These are phyloP conservation scores for Mizuhopecten yessoensis DNA, from an alignment of 1,140 invertebrate genomes.

Conservation along the genomic window DNA sequence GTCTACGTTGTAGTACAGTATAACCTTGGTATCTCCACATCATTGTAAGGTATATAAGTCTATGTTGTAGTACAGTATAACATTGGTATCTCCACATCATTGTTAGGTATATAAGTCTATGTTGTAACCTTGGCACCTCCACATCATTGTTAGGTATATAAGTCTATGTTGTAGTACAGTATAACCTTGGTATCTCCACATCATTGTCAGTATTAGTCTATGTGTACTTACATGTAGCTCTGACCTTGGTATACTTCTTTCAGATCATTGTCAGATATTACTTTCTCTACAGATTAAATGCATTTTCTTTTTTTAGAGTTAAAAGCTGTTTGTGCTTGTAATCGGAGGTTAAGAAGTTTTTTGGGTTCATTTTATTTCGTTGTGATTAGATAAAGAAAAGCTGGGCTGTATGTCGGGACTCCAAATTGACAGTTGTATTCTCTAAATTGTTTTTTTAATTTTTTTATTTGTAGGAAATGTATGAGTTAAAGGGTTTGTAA, in stretches of 20 bases:
- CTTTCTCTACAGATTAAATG: not conserved
- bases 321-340: not conserved
- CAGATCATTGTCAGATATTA: not conserved
- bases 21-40: too few relatives aligned
- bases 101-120: too few relatives aligned
- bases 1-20: too few relatives aligned
- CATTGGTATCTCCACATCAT: too few relatives aligned
- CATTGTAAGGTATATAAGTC: too few relatives aligned
- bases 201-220: too few relatives aligned
- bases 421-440: conserved; percentile 21
- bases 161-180: too few relatives aligned
- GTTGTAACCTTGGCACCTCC: too few relatives aligned
- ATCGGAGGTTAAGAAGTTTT: not conserved
- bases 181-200: too few relatives aligned
- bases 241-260: not conserved
- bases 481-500: not conserved
- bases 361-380: not conserved
- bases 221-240: not conserved
- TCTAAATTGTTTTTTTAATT: conserved; percentile 10
- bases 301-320: not conserved
- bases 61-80: too few relatives aligned
- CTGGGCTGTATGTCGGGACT: not conserved
- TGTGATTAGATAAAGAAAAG: conserved; percentile 19
- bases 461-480: conserved; percentile 38
- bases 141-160: too few relatives aligned